Percentiles rank a stretch among this genome's conserved stretches.
Conservation (phyloP, 1,140 invertebrate genomes). For the Heterodera carotae region DNA sequence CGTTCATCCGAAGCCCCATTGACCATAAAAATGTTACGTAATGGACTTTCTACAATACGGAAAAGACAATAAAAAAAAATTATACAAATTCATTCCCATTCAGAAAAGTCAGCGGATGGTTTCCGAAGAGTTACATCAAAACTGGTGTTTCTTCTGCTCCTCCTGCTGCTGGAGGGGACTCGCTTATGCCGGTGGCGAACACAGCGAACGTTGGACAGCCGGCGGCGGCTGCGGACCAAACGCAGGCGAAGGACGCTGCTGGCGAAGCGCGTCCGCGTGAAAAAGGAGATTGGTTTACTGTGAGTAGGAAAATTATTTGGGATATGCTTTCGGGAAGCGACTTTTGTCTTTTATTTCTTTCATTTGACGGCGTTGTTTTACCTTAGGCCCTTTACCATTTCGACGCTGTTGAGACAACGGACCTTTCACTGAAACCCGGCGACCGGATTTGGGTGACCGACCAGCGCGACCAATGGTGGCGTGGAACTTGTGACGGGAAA, state of each 20-base stretch:
- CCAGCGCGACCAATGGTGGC: constrained; percentile 97
- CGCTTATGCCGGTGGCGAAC: too few species aligned
- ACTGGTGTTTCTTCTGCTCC: constrained; percentile 33
- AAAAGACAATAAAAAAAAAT: too few species aligned
- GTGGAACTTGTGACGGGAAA: constrained; percentile 80
- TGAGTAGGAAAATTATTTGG: background rate
- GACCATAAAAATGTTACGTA: too few species aligned
- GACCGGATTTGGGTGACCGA: constrained; percentile 84
- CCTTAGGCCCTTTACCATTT: constrained; percentile 68
- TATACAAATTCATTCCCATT: background rate
- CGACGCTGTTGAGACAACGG: constrained; percentile 81
- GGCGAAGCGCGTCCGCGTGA: background rate
- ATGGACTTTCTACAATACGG: too few species aligned
- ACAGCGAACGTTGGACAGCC: background rate
- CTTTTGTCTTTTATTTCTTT: background rate
- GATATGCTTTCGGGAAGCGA: too few species aligned
- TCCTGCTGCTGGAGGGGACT: too few species aligned
- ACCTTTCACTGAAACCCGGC: constrained; percentile 85
- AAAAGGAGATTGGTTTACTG: constrained; percentile 30
- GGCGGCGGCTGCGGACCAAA: too few species aligned
- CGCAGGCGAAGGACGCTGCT: background rate
- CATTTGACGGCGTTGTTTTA: background rate
- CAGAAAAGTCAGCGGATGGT: constrained; percentile 71
- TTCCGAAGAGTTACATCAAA: constrained; percentile 76
- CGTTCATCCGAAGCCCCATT: too few species aligned